phyloP scores from a whole-genome alignment of 2,888 invertebrate species.

The Drosophila recens region DNA sequence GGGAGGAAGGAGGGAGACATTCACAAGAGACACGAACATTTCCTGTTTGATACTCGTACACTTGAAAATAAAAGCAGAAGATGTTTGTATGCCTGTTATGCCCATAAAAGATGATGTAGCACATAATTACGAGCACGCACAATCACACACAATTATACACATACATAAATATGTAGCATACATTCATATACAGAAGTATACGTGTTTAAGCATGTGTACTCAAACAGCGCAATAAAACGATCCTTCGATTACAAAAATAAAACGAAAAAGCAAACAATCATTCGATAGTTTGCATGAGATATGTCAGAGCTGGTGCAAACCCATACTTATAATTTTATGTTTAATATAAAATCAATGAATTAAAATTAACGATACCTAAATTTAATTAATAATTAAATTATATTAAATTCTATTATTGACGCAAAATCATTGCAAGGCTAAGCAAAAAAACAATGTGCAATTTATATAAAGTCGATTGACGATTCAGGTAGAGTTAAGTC shows the following conservation, averaged over 20 bases:
- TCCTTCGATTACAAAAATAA: constrained; percentile 21
- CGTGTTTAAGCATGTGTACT: constrained; percentile 20
- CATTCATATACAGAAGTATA: not conserved
- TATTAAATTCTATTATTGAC: too few relatives aligned
- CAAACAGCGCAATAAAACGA: constrained; percentile 51
- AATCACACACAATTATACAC: constrained; percentile 21
- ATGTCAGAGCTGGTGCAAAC: too few relatives aligned
- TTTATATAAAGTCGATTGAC: too few relatives aligned
- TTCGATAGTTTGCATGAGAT: constrained; percentile 4
- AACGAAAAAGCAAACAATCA: constrained; percentile 1
- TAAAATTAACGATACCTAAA: not conserved
- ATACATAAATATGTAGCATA: constrained; percentile 1
- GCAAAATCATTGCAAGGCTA: too few relatives aligned
- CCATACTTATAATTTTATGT: too few relatives aligned
- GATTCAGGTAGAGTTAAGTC: too few relatives aligned
- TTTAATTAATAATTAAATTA: too few relatives aligned
- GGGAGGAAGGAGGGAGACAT: not conserved
- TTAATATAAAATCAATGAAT: too few relatives aligned
- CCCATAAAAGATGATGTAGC: constrained; percentile 78
- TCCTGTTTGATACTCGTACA: constrained; percentile 57
- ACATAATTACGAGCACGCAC: constrained; percentile 69
- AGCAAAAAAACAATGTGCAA: too few relatives aligned
- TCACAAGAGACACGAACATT: constrained; percentile 32
- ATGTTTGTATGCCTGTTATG: constrained; percentile 52
- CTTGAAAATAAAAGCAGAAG: constrained; percentile 64